A percentile compares a stretch with the other conserved stretches of the same genome.
Conservation (phyloP, 2,113 vertebrate genomes). For the Speoplatyrhinus poulsoni region DNA sequence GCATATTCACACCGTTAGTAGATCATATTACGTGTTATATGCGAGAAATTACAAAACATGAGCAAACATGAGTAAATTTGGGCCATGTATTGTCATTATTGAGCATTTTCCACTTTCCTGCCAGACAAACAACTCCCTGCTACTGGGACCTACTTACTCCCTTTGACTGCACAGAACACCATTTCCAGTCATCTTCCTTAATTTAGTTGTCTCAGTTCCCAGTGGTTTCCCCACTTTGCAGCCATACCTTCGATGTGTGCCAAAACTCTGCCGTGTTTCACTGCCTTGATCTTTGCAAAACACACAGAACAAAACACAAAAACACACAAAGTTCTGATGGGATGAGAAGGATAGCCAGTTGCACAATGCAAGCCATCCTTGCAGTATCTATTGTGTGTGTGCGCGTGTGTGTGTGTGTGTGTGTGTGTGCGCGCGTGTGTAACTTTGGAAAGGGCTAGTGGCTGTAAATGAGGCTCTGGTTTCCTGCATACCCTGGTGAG, state of each 20-base stretch:
- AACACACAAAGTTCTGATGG: slow-evolving; percentile 23
- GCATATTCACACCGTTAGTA: too few relatives aligned
- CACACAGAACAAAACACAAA: slow-evolving; percentile 26
- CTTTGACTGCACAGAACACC: too few relatives aligned
- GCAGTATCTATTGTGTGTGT: neutral
- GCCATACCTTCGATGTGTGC: slow-evolving; percentile 23
- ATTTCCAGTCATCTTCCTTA: too few relatives aligned
- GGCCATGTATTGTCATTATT: too few relatives aligned
- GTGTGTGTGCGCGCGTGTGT: slow-evolving; percentile 2
- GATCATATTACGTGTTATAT: too few relatives aligned
- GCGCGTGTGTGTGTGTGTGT: slow-evolving; percentile 31
- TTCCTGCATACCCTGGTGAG: slow-evolving; percentile 51
- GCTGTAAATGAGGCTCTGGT: slow-evolving; percentile 55
- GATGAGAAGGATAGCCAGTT: slow-evolving; percentile 16
- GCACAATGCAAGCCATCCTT: slow-evolving; percentile 40
- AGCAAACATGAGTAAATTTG: too few relatives aligned
- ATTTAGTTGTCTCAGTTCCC: slow-evolving; percentile 22
- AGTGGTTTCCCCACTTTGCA: neutral
- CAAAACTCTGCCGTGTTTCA: slow-evolving; percentile 22
- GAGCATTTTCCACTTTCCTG: slow-evolving; percentile 28
- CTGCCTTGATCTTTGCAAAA: slow-evolving; percentile 22
- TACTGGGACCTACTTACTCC: slow-evolving; percentile 58
- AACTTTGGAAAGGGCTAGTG: slow-evolving; percentile 28
- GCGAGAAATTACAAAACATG: too few relatives aligned
- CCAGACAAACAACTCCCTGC: slow-evolving; percentile 24